Conservation (phyloP, 2,888 invertebrate species). For the Orgyia antiqua region DNA sequence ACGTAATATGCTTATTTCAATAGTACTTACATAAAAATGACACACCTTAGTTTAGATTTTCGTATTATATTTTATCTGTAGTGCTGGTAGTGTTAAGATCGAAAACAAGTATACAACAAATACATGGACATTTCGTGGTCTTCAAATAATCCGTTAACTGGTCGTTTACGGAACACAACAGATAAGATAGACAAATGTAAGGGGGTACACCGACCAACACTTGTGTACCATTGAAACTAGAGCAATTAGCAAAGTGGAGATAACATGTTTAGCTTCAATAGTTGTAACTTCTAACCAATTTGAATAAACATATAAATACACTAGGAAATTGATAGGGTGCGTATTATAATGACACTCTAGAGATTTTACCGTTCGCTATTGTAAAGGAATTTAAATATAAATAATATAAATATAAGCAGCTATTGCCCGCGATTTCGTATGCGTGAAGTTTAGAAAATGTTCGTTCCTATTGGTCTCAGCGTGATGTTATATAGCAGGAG, state of each 20-base stretch:
- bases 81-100: background rate
- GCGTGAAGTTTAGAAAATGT: too few species aligned
- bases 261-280: slow-evolving; percentile 10
- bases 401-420: too few species aligned
- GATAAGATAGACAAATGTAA: slow-evolving; percentile 23
- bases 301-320: slow-evolving; percentile 1
- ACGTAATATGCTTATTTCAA: too few species aligned
- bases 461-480: too few species aligned
- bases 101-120: slow-evolving; percentile 1
- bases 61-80: too few species aligned
- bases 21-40: too few species aligned
- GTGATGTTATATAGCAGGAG: too few species aligned
- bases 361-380: background rate
- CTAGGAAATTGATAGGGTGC: background rate
- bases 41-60: too few species aligned
- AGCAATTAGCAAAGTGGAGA: slow-evolving; percentile 25
- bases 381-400: too few species aligned
- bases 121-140: slow-evolving; percentile 4
- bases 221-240: slow-evolving; percentile 16
- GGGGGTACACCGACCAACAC: slow-evolving; percentile 12
- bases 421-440: too few species aligned
- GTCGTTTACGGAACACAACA: slow-evolving; percentile 18
- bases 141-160: slow-evolving; percentile 26
- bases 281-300: slow-evolving; percentile 3
- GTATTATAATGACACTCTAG: background rate